Evolutionary conservation across 2,888 invertebrate species (phyloP).

Genomic region (Hoplodrina ambigua): DNA sequence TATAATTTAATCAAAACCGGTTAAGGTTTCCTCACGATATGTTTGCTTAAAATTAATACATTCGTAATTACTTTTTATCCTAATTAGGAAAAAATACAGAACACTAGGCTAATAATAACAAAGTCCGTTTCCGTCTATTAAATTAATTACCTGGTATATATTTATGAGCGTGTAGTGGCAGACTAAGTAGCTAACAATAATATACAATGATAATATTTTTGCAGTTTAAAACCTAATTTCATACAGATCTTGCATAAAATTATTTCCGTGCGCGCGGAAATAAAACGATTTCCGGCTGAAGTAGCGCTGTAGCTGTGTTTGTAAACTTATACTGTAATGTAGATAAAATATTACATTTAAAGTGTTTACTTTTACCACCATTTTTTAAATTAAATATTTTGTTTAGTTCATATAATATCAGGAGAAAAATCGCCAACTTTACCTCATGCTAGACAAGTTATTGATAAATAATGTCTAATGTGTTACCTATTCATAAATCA

Average conservation of each 20-base stretch:
- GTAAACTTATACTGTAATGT: conserved; percentile 24
- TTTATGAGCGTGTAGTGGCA: neutral
- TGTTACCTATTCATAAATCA: neutral
- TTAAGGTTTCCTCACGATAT: no score
- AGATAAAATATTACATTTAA: conserved; percentile 18
- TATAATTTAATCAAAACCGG: no score
- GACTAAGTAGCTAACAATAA: neutral
- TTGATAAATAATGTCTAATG: neutral
- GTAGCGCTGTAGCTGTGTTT: conserved; percentile 31
- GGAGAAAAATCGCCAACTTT: neutral
- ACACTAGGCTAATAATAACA: no score
- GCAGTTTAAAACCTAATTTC: conserved; percentile 23
- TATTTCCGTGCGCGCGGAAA: conserved; percentile 42
- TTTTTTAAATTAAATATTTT: neutral
- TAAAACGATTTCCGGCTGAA: conserved; percentile 48
- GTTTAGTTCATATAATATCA: neutral
- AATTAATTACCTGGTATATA: no score
- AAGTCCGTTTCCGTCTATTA: no score
- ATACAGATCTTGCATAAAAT: conserved; percentile 39
- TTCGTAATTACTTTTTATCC: no score
- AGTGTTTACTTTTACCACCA: neutral
- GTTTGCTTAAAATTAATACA: no score
- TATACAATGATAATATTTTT: conserved; percentile 24
- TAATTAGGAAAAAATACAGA: no score
- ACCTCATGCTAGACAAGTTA: neutral